Percentiles rank a stretch among this genome's conserved stretches.
Conservation (phyloP, 2,888 invertebrate species). For the Galerucella nymphaeae region DNA sequence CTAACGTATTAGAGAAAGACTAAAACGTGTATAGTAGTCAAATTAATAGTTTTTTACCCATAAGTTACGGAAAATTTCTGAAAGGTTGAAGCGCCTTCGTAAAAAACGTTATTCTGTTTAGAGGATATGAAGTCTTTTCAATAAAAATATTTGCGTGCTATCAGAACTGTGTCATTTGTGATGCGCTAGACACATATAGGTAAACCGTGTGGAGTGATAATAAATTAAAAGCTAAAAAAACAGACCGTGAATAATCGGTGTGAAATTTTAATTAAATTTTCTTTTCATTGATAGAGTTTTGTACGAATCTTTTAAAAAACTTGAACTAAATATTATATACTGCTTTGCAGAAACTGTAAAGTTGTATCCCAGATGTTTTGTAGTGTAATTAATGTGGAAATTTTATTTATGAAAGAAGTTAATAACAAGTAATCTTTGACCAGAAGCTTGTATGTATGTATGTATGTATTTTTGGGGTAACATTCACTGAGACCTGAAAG, state of each 20-base stretch:
- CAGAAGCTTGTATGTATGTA: too few relatives aligned
- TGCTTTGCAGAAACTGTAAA: too few relatives aligned
- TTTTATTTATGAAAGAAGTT: too few relatives aligned
- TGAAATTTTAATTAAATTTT: conserved; percentile 1
- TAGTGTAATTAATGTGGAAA: background rate
- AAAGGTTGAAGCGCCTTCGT: too few relatives aligned
- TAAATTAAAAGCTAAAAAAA: background rate
- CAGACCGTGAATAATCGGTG: conserved; percentile 4
- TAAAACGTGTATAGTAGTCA: too few relatives aligned
- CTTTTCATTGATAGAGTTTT: background rate
- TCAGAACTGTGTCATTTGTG: background rate
- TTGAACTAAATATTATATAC: background rate
- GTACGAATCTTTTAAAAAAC: background rate
- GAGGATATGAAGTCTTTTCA: background rate
- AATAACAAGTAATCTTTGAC: too few relatives aligned
- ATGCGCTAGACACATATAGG: background rate
- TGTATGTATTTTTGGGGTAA: too few relatives aligned
- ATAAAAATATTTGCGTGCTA: background rate
- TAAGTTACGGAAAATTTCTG: too few relatives aligned
- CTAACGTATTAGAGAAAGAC: too few relatives aligned
- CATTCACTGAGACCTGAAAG: too few relatives aligned
- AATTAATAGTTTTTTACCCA: too few relatives aligned
- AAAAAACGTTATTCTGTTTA: background rate
- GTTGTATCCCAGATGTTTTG: background rate
- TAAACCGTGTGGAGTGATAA: background rate